Evolutionary conservation across 1,140 invertebrate genomes (phyloP).

Genomic region (Uloborus diversus): DNA sequence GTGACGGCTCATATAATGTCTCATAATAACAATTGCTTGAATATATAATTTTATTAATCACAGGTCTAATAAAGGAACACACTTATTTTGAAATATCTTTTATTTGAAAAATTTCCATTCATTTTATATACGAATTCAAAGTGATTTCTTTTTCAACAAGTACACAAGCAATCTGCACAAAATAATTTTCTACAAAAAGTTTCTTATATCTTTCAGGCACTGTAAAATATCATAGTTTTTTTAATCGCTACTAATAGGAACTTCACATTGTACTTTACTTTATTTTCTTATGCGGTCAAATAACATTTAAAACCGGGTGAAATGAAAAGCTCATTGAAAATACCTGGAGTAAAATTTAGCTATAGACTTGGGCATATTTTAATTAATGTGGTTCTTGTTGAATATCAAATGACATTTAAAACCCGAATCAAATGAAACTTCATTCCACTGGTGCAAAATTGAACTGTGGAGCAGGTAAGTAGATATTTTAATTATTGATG

Average conservation of each 20-base stretch:
- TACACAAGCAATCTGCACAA: conserved; percentile 1
- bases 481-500: no score
- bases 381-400: background rate
- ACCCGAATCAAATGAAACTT: no score
- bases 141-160: background rate
- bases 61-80: background rate
- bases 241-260: background rate
- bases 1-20: no score
- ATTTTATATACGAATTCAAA: background rate
- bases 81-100: background rate
- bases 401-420: background rate
- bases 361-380: background rate
- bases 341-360: no score
- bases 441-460: no score
- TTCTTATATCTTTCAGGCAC: background rate
- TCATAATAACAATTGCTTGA: no score
- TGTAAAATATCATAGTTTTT: background rate
- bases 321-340: no score
- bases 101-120: background rate
- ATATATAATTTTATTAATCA: no score
- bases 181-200: conserved; percentile 4
- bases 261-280: background rate
- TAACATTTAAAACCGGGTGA: background rate
- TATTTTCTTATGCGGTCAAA: background rate
- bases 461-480: no score